Base-by-base conservation (phyloP, 2,888 invertebrate genomes). In the Pandemis corylana region DNA sequence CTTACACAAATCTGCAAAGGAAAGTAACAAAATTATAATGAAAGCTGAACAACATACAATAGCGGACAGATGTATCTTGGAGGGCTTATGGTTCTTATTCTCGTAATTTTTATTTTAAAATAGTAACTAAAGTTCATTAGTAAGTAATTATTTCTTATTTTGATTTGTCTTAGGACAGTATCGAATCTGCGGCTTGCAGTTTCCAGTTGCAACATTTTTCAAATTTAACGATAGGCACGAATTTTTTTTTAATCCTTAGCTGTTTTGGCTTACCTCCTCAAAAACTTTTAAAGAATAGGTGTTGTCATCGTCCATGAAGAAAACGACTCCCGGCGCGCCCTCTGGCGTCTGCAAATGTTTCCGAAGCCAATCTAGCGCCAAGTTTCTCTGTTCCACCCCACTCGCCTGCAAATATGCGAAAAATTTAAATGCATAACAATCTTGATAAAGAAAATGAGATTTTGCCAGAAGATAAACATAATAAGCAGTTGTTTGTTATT, bases 291-390 rank as follows among this genome's bases (percentile, higher is more conserved):
- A 89, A 66, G 97, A 96, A 86, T 99, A 99, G 0, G 98, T 97
- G 87, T 99, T 99, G 86, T 99, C 99, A 89, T 99, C 99, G 85
- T 99, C 99, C 95, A 99, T 99, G 89, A 99, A 99, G 90, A 97
- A 99, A 0, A 99, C 96, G 56, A 99, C 96, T 13, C 97, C 97
- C 83, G 95, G 89, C 80, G 95, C 95, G 83, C 95, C 95, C 59
- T 94, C 93, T n/a, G 92, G 87, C 41, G 87, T 81, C 61, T 81
- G 76, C 49, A 96, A 89, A 87, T 96, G 96, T 1, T 95, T 92
- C 77, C 97, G 92, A 0, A 98, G 91, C 98, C 98, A 99, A 68
- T 96, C 94, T 51, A 99, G 88, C 0, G 97, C 99, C 61, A 96
- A 91, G 90, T 99, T 99, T 76, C 99, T 95, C 89, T 99, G 99